phyloP scores from a whole-genome alignment of 2,888 invertebrate species.

The Elysia crispata region DNA sequence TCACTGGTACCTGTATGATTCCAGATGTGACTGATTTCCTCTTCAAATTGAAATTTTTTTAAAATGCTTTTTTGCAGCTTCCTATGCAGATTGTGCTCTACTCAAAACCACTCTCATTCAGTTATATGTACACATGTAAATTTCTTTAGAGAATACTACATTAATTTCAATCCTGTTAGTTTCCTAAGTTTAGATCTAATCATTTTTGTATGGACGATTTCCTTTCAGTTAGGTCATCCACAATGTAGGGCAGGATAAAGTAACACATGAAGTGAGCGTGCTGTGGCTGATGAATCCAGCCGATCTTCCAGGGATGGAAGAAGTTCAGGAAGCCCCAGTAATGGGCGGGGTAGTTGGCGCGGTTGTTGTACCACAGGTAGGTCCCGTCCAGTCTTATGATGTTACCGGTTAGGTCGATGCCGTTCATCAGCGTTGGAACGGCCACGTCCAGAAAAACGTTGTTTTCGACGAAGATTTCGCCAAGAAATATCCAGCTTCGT shows the following conservation, averaged over 20 bases:
- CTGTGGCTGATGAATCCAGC: not conserved
- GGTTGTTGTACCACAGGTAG: slow-evolving; percentile 38
- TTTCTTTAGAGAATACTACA: too few relatives aligned
- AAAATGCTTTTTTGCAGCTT: too few relatives aligned
- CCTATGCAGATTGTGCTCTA: too few relatives aligned
- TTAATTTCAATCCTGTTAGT: too few relatives aligned
- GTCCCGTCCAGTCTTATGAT: slow-evolving; percentile 27
- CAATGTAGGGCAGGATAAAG: slow-evolving; percentile 5
- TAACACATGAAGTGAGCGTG: slow-evolving; percentile 20
- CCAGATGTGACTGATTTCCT: too few relatives aligned
- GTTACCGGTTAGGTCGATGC: slow-evolving; percentile 31
- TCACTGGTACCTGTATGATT: too few relatives aligned
- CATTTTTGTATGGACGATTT: not conserved
- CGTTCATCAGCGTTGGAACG: slow-evolving; percentile 38
- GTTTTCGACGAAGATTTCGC: slow-evolving; percentile 9
- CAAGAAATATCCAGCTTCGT: slow-evolving; percentile 1
- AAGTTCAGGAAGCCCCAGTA: slow-evolving; percentile 2
- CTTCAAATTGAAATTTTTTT: too few relatives aligned
- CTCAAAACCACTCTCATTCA: too few relatives aligned
- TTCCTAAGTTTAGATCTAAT: too few relatives aligned
- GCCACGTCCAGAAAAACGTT: slow-evolving; percentile 36
- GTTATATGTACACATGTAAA: too few relatives aligned
- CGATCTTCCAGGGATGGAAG: slow-evolving; percentile 31
- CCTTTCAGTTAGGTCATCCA: not conserved
- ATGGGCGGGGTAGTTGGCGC: slow-evolving; percentile 11